Base-by-base conservation (phyloP, 1,140 invertebrate species). In the Laupala kohalensis region DNA sequence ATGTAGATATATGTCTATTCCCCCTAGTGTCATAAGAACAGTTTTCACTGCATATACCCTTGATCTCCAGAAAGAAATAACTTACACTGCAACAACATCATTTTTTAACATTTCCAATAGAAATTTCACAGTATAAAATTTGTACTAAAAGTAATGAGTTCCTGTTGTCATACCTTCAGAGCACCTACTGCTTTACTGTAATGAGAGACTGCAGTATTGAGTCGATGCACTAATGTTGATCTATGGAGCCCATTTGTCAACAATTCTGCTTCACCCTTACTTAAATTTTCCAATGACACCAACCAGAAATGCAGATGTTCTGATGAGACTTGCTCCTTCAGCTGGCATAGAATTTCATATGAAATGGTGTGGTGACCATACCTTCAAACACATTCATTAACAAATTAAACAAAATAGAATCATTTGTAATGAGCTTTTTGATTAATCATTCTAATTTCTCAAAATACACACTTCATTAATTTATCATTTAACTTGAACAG, bases 251-350 rank as follows among this genome's bases (percentile, higher is more conserved):
- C 70, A 68, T 69, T 75, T 74, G 73, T 77, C 64, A 66, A 75
- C 72, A 69, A 80, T 77, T 73, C 74, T 69, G 78, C 75, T 64
- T 80, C 77, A 19, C 78, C 81, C 6, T 71, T 27, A 5, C 88
- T 89, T 71, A 92, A 85, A 64, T 90, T 83, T 73, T 89, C 83
- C 23, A 97, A 81, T 5, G 91, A 91, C 0, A 88, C 86, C 62
- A 98, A 79, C 92, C 95, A 97, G 77, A 95, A 95, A 77, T 96
- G 90, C 64, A 93, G 87, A 77, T 95, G 90, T 77, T 98, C 96
- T 19, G 92, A 92, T 19, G 92, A 91, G 2, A 95, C 93, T 75
- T 90, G 84, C 75, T 88, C 87, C 0, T 88, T 85, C 19, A 93
- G 78, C 64, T 83, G 84, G 25, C 84, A 83, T 74, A 93, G 87